Base-by-base conservation (phyloP, 2,888 invertebrate species). In the Hoplodrina blanda region DNA sequence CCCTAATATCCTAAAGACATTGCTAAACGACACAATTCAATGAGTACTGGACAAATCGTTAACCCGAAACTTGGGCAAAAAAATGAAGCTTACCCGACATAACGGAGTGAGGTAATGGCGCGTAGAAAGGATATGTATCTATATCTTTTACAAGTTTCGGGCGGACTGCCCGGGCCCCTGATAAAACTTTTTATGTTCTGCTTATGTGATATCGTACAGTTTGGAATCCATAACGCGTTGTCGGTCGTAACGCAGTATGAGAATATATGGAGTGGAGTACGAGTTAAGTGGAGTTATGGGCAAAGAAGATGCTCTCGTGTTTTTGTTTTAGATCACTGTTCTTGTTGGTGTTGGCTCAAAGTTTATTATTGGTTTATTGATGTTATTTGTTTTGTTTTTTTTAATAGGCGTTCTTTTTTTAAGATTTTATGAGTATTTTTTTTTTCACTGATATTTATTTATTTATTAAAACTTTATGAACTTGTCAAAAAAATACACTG, bases 141-240 rank as follows among this genome's bases (percentile, higher is more conserved):
- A 69, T 69, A 69, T 91, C 91, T 93, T 91, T 88, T 87, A 88
- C 90, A 94, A 94, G 91, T 94, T 93, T 88, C 82, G 83, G 86
- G 87, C 85, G 87, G 90, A 78, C 79, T 76, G 68, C 90, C 87
- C 85, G 78, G 88, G 88, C 88, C 86, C 87, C 91, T 92, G 93
- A 95, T 94, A 94, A 94, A 95, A 95, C 90, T 95, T 95, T 95
- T 94, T 94, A 95, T 94, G 92, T 91, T 89, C 91, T 91, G 90
- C 90, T 94, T 92, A 93, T 92, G 91, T 89, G 89, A 87, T 88
- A 89, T 89, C 88, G 90, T 84, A 88, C 91, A 91, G 90, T 91
- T 90, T 88, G 87, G 88, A 90, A 90, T 88, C 90, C 91, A 90
- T 91, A 91, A 92, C 88, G 88, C 86, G 76, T 68, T 81, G 70